Evolutionary conservation across 1,140 invertebrate genomes (phyloP).

Genomic region (Drosophila bipectinata): DNA sequence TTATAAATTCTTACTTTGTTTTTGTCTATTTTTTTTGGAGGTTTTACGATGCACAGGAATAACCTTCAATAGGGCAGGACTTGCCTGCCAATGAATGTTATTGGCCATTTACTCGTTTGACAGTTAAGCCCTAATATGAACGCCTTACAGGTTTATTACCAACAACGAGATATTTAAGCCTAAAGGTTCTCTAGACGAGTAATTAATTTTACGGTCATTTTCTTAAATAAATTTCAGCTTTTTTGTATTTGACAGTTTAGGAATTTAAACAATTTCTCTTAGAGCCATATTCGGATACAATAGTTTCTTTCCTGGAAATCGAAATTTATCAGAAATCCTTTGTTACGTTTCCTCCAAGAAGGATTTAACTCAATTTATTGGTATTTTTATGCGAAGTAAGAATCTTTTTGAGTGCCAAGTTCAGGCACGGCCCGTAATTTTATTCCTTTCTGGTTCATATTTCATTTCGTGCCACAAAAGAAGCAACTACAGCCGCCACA

Average conservation of each 20-base stretch:
- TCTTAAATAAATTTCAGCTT: background rate
- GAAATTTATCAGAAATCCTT: background rate
- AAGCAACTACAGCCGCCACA: constrained; percentile 4
- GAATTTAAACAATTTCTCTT: background rate
- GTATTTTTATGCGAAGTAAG: background rate
- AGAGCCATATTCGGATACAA: too few species aligned
- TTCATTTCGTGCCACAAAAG: constrained; percentile 5
- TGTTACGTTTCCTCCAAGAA: background rate
- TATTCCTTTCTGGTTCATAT: constrained; percentile 1
- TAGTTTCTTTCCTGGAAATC: background rate
- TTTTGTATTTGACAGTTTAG: background rate
- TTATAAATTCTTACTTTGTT: background rate
- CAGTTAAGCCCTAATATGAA: background rate
- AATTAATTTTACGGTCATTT: background rate
- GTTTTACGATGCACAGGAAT: background rate
- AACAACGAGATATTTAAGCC: background rate
- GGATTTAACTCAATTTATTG: background rate
- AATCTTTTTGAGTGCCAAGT: background rate
- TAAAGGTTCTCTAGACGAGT: background rate
- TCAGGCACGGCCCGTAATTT: background rate
- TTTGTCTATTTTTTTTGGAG: background rate
- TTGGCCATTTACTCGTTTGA: background rate
- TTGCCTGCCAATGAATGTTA: background rate
- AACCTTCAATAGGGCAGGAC: background rate
- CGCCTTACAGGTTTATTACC: background rate